Evolutionary conservation across 2,888 invertebrate species (phyloP), one percentile per base, ranked within the genome.

Genomic region (Axea sp.): DNA sequence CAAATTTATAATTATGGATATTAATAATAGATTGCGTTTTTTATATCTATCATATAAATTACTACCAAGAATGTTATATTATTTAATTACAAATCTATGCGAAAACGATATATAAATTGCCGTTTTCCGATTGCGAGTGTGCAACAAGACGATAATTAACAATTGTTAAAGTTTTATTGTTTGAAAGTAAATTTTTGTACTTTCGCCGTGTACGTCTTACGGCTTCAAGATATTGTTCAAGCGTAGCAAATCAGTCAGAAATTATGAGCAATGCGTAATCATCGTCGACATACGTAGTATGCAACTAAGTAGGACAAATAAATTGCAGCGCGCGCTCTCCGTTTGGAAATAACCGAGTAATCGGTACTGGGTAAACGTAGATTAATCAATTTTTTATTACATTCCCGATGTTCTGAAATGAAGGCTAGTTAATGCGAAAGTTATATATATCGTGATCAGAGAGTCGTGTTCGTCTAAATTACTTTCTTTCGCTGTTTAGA

Each of bases 221-320:
- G 55, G 51, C 69, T 57, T 31, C 30, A 60, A 43, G 65, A 69
- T 75, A 71, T 64, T 67, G 65, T 57, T 68, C 75, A 31, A 57
- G 62, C 73, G 75, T 73, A 31, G 62, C 77, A 67, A 78, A 79
- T 81, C 73, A 73, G 75, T 67, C 47, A 64, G 72, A 77, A 80
- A 80, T 79, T 79, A 78, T 77, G 77, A 76, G 57, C 77, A 75
- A 80, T 76, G 78, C 75, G 74, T 71, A 75, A 78, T 77, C 77
- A 72, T 41, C 51, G 55, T 74, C 49, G 53, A 55, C 43, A 39
- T 51, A 47, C 35, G 39, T 26, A 64, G 76, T 53, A 55, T 51
- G 43, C 77, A 71, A 62, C 72, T 78, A 79, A 79, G 74, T 73
- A 69, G 73, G 69, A 69, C 60, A 75, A 76, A 82, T 81, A 81